phyloP scores from a whole-genome alignment of 2,797 vertebrate species.

The Sandelia bainsii region DNA sequence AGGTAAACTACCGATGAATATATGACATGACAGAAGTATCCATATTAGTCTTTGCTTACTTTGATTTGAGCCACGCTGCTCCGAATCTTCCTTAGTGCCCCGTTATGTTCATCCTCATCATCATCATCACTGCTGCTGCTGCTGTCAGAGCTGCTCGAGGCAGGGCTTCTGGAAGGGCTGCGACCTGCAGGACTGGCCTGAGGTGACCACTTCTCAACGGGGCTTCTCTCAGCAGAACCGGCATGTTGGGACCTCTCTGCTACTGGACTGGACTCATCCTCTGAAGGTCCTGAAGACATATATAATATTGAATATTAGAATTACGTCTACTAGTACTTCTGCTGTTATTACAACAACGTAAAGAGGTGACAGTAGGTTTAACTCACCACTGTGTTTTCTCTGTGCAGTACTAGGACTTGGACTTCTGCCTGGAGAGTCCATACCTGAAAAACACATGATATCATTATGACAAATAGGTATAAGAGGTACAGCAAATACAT shows the following conservation, averaged over 20 bases:
- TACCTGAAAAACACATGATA: conserved; percentile 44
- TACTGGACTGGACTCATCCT: conserved; percentile 39
- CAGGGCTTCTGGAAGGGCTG: conserved; percentile 19
- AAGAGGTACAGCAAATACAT: neutral
- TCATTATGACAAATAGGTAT: neutral
- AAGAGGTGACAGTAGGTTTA: neutral
- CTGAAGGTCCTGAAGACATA: conserved; percentile 42
- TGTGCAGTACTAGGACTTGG: conserved; percentile 49
- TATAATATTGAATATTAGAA: neutral
- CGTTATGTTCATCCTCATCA: conserved; percentile 70
- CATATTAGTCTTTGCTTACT: conserved; percentile 65
- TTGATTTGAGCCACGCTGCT: conserved; percentile 85
- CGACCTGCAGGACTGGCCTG: conserved; percentile 21
- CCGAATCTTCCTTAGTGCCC: conserved; percentile 73
- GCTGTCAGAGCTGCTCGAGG: conserved; percentile 71
- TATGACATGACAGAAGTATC: neutral
- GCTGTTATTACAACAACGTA: neutral
- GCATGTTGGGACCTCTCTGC: conserved; percentile 27
- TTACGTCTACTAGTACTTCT: neutral
- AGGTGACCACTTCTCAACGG: conserved; percentile 32
- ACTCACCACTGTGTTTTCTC: conserved; percentile 60
- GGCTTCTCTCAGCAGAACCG: conserved; percentile 19
- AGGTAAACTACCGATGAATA: no score
- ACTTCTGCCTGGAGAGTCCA: conserved; percentile 70
- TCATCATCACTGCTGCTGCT: conserved; percentile 44